These are phyloP conservation scores for Hyles euphorbiae DNA, from an alignment of 1,140 invertebrate genomes.

Conservation along the genomic window DNA sequence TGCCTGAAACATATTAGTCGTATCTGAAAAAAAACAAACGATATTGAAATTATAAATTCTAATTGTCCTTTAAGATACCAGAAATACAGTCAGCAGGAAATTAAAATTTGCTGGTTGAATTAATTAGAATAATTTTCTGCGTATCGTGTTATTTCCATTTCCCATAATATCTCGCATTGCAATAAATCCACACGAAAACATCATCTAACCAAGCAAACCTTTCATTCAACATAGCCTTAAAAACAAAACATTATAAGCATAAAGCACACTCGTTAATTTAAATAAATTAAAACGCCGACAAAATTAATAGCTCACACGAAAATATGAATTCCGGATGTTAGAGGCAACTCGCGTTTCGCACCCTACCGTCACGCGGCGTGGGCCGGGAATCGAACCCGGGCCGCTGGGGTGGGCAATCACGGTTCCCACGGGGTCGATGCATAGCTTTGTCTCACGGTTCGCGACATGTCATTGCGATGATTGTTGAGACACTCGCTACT, in stretches of 20 bases:
- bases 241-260: background rate
- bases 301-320: conserved; percentile 13
- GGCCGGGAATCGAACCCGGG: conserved; percentile 38
- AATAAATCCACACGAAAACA: no score
- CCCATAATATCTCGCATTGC: no score
- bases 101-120: no score
- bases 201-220: no score
- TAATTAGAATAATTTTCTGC: no score
- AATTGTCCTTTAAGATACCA: no score
- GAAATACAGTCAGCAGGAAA: no score
- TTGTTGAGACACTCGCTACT: conserved; percentile 31
- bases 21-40: no score
- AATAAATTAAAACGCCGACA: conserved; percentile 1
- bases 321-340: conserved; percentile 51
- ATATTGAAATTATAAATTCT: no score
- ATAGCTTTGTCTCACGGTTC: conserved; percentile 58
- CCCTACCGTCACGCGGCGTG: conserved; percentile 56
- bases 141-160: no score
- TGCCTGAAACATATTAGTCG: no score
- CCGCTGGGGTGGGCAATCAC: conserved; percentile 46
- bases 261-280: background rate
- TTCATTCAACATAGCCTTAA: no score
- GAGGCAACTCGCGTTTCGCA: conserved; percentile 46
- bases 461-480: conserved; percentile 55
- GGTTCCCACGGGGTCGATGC: conserved; percentile 49